A percentile compares a stretch with the other conserved stretches of the same genome.
phyloP scores from a whole-genome alignment of 2,888 invertebrate species.

The Chrysomela aeneicollis region DNA sequence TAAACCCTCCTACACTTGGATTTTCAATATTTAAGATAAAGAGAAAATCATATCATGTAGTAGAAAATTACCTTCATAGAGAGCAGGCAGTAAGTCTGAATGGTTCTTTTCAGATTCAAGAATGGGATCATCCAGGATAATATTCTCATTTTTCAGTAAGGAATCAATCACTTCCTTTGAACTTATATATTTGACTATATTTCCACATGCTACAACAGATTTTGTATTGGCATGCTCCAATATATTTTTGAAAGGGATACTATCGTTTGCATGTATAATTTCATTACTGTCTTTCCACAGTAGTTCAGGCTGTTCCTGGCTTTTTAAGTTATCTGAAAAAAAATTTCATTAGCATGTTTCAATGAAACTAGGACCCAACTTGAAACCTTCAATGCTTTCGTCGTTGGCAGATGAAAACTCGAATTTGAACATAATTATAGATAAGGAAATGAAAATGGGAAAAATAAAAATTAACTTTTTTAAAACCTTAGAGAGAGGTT shows the following conservation, averaged over 20 bases:
- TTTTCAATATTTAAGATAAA: neutral
- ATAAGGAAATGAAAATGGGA: too few species aligned
- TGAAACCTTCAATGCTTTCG: slow-evolving; percentile 23
- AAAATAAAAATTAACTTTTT: neutral
- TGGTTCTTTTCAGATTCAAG: slow-evolving; percentile 70
- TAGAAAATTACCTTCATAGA: slow-evolving; percentile 75
- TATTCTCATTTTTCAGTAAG: slow-evolving; percentile 49
- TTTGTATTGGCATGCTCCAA: slow-evolving; percentile 33
- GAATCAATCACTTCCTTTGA: slow-evolving; percentile 56
- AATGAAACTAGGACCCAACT: neutral
- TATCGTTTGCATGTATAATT: slow-evolving; percentile 26
- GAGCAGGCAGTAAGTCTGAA: slow-evolving; percentile 77
- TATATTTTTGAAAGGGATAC: slow-evolving; percentile 32
- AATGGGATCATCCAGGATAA: slow-evolving; percentile 53
- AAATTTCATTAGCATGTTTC: slow-evolving; percentile 28
- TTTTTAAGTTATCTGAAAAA: slow-evolving; percentile 15
- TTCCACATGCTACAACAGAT: slow-evolving; percentile 25
- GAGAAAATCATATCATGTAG: neutral
- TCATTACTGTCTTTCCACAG: slow-evolving; percentile 38
- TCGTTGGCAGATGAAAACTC: slow-evolving; percentile 38
- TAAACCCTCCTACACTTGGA: slow-evolving; percentile 78
- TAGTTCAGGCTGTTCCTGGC: neutral
- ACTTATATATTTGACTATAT: slow-evolving; percentile 64
- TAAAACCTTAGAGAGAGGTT: too few species aligned
- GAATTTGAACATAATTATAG: slow-evolving; percentile 47